Percentiles rank a stretch among this genome's conserved stretches.
Evolutionary conservation across 92 coral and sea anemone species (phyloP).

Genomic region (Heteractis magnifica): DNA sequence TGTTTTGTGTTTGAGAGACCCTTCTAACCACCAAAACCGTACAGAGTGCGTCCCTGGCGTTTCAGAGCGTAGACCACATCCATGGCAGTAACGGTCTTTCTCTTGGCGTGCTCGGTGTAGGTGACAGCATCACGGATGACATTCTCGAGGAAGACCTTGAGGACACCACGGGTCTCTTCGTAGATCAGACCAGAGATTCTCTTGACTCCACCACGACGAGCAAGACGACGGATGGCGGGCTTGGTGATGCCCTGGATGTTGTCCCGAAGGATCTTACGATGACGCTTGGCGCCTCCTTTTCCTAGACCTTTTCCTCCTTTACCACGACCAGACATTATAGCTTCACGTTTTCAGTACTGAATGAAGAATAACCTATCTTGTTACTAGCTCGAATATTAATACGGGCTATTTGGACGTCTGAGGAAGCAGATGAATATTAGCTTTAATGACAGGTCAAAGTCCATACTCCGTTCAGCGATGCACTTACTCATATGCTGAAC

Average conservation of each 20-base stretch:
- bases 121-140: conserved; percentile 99
- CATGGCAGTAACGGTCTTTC: conserved; percentile 89
- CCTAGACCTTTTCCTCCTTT: conserved; percentile 89
- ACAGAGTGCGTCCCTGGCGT: conserved; percentile 86
- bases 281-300: conserved; percentile 93
- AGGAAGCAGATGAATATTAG: not conserved
- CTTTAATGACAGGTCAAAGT: not conserved
- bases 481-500: not conserved
- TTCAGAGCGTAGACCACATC: conserved; percentile 88
- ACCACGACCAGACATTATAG: conserved; percentile 74
- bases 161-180: conserved; percentile 97
- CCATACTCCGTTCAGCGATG: not conserved
- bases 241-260: conserved; percentile 90
- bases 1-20: not conserved
- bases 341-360: not conserved
- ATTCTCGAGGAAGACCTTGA: conserved; percentile 94
- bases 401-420: not conserved
- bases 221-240: conserved; percentile 89
- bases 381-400: not conserved
- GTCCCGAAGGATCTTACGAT: conserved; percentile 85
- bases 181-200: conserved; percentile 90
- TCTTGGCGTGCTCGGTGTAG: conserved; percentile 90
- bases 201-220: conserved; percentile 90
- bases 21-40: conserved; percentile 71
- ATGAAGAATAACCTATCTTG: not conserved